Evolutionary conservation across 2,888 invertebrate species (phyloP).

Genomic region (Diarsia mendica): DNA sequence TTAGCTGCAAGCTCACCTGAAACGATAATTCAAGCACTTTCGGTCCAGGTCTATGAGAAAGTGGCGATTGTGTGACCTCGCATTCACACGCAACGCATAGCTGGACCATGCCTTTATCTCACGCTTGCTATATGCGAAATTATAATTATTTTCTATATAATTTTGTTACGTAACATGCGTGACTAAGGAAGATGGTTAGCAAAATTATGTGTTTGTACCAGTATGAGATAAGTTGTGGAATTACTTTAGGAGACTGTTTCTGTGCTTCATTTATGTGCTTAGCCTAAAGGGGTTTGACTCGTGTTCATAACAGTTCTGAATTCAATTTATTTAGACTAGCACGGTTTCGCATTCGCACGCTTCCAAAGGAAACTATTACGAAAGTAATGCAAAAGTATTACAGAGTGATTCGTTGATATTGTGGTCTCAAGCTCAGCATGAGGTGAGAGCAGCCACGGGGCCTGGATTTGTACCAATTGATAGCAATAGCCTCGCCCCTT

Average conservation of each 20-base stretch:
- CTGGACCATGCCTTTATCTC: slow-evolving; percentile 47
- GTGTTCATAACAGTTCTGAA: background rate
- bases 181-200: slow-evolving; percentile 41
- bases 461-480: no score
- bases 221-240: slow-evolving; percentile 29
- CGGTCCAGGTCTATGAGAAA: slow-evolving; percentile 52
- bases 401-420: no score
- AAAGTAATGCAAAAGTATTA: no score
- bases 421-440: no score
- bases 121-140: slow-evolving; percentile 52
- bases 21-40: slow-evolving; percentile 39
- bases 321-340: background rate
- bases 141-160: slow-evolving; percentile 64
- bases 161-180: slow-evolving; percentile 59
- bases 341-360: background rate
- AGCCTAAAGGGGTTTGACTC: background rate
- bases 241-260: slow-evolving; percentile 5
- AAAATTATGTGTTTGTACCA: slow-evolving; percentile 49
- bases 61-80: slow-evolving; percentile 57
- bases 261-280: background rate
- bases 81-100: slow-evolving; percentile 53
- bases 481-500: no score
- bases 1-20: slow-evolving; percentile 8
- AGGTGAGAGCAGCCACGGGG: no score
- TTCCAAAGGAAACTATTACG: background rate